These are phyloP conservation scores for Drosophila kohkoa DNA, from an alignment of 1,140 invertebrate genomes.

Conservation along the genomic window DNA sequence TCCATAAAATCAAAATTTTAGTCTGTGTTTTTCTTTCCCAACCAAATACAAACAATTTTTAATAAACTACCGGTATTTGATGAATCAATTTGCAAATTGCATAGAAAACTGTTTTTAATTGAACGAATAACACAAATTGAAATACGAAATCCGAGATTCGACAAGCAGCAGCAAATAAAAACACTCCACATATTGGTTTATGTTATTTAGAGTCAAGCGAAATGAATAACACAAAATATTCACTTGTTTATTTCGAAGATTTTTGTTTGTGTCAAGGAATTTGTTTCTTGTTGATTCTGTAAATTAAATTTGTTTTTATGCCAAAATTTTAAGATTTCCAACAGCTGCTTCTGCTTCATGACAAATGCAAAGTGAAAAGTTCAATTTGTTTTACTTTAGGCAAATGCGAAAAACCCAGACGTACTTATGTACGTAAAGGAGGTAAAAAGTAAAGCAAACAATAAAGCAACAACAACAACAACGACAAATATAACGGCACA, in stretches of 20 bases:
- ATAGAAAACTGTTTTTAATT: slow-evolving; percentile 1
- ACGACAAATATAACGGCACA: slow-evolving; percentile 6
- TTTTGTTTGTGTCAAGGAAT: slow-evolving; percentile 7
- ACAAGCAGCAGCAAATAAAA: neutral
- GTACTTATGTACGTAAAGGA: slow-evolving; percentile 24
- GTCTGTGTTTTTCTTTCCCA: neutral
- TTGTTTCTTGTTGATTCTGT: slow-evolving; percentile 28
- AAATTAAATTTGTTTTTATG: slow-evolving; percentile 43
- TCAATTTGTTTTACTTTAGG: slow-evolving; percentile 55
- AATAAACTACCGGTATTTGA: neutral
- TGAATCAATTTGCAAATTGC: slow-evolving; percentile 2
- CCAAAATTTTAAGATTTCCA: slow-evolving; percentile 48
- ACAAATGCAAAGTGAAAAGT: slow-evolving; percentile 54
- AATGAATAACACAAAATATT: slow-evolving; percentile 23
- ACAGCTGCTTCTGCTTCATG: slow-evolving; percentile 32
- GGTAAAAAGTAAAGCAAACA: slow-evolving; percentile 33
- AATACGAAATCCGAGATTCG: neutral
- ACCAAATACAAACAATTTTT: neutral
- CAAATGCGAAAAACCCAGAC: slow-evolving; percentile 12
- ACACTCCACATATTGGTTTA: neutral
- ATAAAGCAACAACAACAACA: slow-evolving; percentile 9
- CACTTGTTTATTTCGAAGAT: slow-evolving; percentile 18
- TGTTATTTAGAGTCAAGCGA: slow-evolving; percentile 1
- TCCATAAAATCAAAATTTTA: neutral
- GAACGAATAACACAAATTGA: slow-evolving; percentile 1